A percentile compares a stretch with the other conserved stretches of the same genome.
phyloP scores from a whole-genome alignment of 2,113 vertebrate species.

The Hipposideros armiger region DNA sequence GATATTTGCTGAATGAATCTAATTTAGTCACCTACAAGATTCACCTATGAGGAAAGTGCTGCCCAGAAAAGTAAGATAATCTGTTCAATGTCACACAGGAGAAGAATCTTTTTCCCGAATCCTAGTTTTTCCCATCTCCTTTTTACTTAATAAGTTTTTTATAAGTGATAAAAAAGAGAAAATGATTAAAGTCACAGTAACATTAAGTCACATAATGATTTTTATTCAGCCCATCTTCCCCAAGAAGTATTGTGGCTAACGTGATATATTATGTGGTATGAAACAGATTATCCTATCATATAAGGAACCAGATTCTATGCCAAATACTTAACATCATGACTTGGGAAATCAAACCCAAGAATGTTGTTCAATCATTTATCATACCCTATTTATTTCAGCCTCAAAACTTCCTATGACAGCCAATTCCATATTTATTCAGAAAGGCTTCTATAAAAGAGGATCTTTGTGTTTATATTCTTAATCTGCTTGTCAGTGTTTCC shows the following conservation, averaged over 20 bases:
- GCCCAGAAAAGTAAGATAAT: not conserved
- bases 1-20: not conserved
- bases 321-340: too few species aligned
- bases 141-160: not conserved
- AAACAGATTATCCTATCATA: not conserved
- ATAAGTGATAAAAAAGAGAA: not conserved
- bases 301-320: not conserved
- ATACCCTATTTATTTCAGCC: not conserved
- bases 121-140: too few species aligned
- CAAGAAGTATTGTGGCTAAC: not conserved
- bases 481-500: constrained; percentile 23
- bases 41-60: not conserved
- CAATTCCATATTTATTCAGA: not conserved
- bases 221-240: not conserved
- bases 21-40: not conserved
- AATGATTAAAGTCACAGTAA: not conserved
- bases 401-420: not conserved
- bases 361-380: not conserved
- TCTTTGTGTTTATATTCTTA: constrained; percentile 1
- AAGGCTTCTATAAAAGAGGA: not conserved
- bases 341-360: not conserved
- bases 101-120: not conserved
- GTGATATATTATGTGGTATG: too few species aligned
- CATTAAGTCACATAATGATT: not conserved
- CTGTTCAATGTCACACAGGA: not conserved